A percentile compares a stretch with the other conserved stretches of the same genome.
Evolutionary conservation across 2,113 vertebrate species (phyloP).

Genomic region (Rissa tridactyla): DNA sequence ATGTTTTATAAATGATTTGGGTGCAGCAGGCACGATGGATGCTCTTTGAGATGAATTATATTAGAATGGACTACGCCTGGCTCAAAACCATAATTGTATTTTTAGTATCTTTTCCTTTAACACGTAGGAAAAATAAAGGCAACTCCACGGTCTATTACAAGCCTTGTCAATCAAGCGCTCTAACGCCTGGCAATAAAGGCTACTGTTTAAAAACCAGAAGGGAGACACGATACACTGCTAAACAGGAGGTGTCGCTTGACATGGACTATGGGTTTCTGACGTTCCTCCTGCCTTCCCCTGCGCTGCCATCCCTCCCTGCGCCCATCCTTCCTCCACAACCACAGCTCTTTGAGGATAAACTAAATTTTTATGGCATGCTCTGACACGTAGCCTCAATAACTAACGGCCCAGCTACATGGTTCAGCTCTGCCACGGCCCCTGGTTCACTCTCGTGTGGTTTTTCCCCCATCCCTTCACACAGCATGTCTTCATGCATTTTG

Average conservation of each 20-base stretch:
- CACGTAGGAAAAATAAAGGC: slow-evolving; percentile 49
- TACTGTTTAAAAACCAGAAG: slow-evolving; percentile 47
- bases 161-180: slow-evolving; percentile 58
- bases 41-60: slow-evolving; percentile 52
- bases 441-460: neutral
- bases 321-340: neutral
- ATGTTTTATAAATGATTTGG: slow-evolving; percentile 69
- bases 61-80: slow-evolving; percentile 50
- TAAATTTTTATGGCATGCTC: slow-evolving; percentile 25
- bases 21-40: slow-evolving; percentile 43
- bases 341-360: slow-evolving; percentile 20
- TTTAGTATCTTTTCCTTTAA: slow-evolving; percentile 71
- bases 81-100: slow-evolving; percentile 65
- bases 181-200: neutral
- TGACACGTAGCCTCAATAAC: neutral
- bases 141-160: slow-evolving; percentile 39
- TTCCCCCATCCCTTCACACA: neutral
- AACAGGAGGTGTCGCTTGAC: neutral
- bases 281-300: neutral
- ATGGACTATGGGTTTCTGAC: neutral
- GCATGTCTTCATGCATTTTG: slow-evolving; percentile 31
- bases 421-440: neutral
- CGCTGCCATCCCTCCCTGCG: neutral
- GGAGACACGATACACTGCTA: slow-evolving; percentile 18
- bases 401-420: neutral